Conservation (phyloP, 2,888 invertebrate genomes). For the Lottia gigantea region DNA sequence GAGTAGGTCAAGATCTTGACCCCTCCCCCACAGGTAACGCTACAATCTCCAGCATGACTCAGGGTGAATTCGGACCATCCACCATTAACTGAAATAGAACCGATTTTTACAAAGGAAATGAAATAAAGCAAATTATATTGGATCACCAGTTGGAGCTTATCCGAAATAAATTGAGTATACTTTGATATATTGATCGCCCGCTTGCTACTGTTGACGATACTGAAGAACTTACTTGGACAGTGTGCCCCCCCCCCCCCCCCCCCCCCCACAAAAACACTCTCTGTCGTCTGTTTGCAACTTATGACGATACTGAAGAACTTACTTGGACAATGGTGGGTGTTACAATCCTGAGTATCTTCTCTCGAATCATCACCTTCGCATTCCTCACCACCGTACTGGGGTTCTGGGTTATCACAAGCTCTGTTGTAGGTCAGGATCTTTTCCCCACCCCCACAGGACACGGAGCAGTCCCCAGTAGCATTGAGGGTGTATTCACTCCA, state of each 20-base stretch:
- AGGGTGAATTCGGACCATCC: slow-evolving; percentile 21
- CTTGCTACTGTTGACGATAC: no score
- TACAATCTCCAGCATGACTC: slow-evolving; percentile 17
- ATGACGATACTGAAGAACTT: background rate
- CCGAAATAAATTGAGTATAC: no score
- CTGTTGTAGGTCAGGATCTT: slow-evolving; percentile 1
- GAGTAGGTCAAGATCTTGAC: slow-evolving; percentile 14
- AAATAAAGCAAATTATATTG: no score
- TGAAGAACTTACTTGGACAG: no score
- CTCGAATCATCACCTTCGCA: background rate
- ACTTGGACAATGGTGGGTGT: slow-evolving; percentile 26
- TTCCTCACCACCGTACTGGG: slow-evolving; percentile 15
- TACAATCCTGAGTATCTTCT: slow-evolving; percentile 11
- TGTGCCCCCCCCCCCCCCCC: no score
- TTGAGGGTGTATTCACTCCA: slow-evolving; percentile 8
- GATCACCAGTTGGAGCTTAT: no score
- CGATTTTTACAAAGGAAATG: no score
- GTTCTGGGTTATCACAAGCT: slow-evolving; percentile 11
- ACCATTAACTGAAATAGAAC: slow-evolving; percentile 22
- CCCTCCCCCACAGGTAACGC: slow-evolving; percentile 25
- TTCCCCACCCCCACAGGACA: slow-evolving; percentile 10
- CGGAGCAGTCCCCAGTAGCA: background rate
- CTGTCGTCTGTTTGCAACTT: no score
- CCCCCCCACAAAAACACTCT: no score
- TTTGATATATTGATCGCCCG: no score